Evolutionary conservation across 2,113 vertebrate species (phyloP).

Genomic region (Aepyceros melampus): DNA sequence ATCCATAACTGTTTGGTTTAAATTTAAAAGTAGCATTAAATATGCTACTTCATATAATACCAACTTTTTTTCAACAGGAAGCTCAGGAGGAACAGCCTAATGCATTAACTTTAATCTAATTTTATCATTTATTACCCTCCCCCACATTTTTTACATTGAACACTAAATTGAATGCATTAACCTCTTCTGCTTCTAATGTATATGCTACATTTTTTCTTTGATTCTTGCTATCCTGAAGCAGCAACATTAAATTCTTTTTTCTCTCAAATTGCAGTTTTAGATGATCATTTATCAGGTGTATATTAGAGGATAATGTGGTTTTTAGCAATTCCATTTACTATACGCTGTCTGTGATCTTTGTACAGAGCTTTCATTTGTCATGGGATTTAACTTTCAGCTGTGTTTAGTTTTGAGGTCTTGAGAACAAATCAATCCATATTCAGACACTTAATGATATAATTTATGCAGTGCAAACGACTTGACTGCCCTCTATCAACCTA

Average conservation of each 20-base stretch:
- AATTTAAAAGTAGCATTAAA: neutral
- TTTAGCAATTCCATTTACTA: conserved; percentile 88
- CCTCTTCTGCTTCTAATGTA: conserved; percentile 52
- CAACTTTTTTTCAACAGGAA: neutral
- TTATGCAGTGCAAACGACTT: conserved; percentile 83
- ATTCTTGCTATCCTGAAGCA: conserved; percentile 67
- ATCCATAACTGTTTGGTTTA: neutral
- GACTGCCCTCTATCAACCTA: conserved; percentile 84
- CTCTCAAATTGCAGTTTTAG: conserved; percentile 76
- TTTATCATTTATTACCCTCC: neutral
- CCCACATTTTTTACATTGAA: neutral
- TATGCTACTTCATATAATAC: neutral
- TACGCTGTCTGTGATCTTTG: conserved; percentile 85
- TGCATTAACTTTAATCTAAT: neutral
- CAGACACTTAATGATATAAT: conserved; percentile 87
- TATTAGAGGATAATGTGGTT: conserved; percentile 78
- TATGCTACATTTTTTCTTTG: conserved; percentile 45
- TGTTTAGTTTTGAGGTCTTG: conserved; percentile 88
- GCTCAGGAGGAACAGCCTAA: neutral
- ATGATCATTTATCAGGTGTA: conserved; percentile 86
- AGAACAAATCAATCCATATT: conserved; percentile 86
- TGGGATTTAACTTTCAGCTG: conserved; percentile 86
- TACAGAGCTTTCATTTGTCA: conserved; percentile 87
- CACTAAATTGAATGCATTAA: conserved; percentile 29
- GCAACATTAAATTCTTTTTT: conserved; percentile 72